Base-by-base conservation (phyloP, 2,113 vertebrate species). In the Chaetorhynchus papuensis region DNA sequence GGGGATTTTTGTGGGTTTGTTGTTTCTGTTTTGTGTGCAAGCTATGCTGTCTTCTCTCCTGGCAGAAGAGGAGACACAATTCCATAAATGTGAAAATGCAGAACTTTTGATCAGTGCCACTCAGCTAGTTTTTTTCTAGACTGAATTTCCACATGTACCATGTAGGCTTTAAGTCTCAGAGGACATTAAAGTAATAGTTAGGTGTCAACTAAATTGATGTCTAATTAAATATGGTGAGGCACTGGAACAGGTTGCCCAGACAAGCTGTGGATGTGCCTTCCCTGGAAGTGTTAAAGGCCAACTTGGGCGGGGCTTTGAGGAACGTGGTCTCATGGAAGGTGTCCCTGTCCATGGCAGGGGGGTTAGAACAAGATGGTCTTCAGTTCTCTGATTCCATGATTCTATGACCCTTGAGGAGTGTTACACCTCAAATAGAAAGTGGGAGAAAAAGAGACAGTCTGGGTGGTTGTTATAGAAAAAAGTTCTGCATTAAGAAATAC, bases 401-500 rank as follows among this genome's bases (percentile, higher is more conserved):
- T 24, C 37, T 47, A 5, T 0, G 2, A 22, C 5, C 13, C 92
- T 54, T 68, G 2, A 11, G 12, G 2, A 13, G 2, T 41, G 42
- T 74, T 59, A 7, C 19, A 50, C 17, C 9, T 63, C 9, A 77
- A 77, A 80, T n/a, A 33, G 70, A 72, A 72, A 56, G 7, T 30
- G 7, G 3, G 9, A 81, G 35, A 24, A 66, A 83, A 72, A 26
- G 2, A n/a, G 7, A n/a, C 14, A 37, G 4, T 19, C 45, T 83
- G 2, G 1, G 6, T 53, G 8, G 30, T 21, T 6, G 21, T 54
- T 86, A 65, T 69, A 27, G 37, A 86, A 95, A 64, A 4, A 15
- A 65, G 3, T 28, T 70, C 42, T 83, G 10, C 33, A 12, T 83
- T 77, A 64, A 17, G 44, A 86, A 86, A 44, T 47, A 42, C 1